Evolutionary conservation across 2,888 invertebrate genomes (phyloP).

Genomic region (Lepidochrysops patricia): DNA sequence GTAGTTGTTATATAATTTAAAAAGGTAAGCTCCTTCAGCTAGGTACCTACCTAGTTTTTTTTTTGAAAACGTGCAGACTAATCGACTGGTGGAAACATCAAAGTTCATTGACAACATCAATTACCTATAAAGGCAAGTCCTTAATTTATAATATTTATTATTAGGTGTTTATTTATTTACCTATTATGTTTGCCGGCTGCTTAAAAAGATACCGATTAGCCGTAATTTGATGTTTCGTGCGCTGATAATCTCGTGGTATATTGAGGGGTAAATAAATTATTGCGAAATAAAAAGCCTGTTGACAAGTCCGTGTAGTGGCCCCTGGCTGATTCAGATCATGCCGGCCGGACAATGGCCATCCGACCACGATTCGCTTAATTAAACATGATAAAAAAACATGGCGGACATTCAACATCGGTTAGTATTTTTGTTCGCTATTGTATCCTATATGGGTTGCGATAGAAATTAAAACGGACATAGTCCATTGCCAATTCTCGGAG

Average conservation of each 20-base stretch:
- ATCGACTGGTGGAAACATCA: too few species aligned
- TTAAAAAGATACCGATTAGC: background rate
- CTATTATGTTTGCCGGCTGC: too few species aligned
- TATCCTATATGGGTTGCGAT: conserved; percentile 14
- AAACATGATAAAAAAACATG: conserved; percentile 54
- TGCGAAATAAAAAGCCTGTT: conserved; percentile 51
- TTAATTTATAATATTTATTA: too few species aligned
- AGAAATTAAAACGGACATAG: background rate
- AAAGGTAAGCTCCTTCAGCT: too few species aligned
- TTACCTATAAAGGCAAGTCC: too few species aligned
- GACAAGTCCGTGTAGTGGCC: conserved; percentile 51
- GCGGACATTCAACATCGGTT: conserved; percentile 31
- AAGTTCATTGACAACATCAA: too few species aligned
- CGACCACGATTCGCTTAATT: conserved; percentile 63
- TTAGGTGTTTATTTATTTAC: too few species aligned
- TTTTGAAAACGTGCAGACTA: too few species aligned
- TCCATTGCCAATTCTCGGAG: background rate
- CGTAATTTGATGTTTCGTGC: background rate
- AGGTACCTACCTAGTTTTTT: too few species aligned
- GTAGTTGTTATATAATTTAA: too few species aligned
- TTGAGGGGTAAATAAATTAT: conserved; percentile 52
- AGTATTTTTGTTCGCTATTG: conserved; percentile 24
- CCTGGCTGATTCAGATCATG: conserved; percentile 53
- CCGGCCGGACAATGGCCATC: conserved; percentile 65
- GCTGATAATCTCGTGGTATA: conserved; percentile 38